Evolutionary conservation across 2,113 vertebrate species (phyloP), one percentile per base, ranked within the genome.

Genomic region (Phalacrocorax pelagicus): DNA sequence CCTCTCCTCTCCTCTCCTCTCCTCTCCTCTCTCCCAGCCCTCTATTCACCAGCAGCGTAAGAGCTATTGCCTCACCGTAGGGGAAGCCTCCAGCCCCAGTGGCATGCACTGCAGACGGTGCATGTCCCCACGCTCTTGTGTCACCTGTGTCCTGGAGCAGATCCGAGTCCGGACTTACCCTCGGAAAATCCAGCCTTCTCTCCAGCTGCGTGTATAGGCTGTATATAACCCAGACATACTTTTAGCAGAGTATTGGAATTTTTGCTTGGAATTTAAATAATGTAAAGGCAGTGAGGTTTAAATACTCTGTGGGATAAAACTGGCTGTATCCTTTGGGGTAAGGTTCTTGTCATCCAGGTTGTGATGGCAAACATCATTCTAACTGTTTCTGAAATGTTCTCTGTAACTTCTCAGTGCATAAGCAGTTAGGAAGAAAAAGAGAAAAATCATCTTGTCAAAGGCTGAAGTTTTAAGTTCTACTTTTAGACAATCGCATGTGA

Each of bases 271-370:
- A 78, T 88, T 62, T 58, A 10, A 57, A 72, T 42, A 9, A 9
- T 0, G 0, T 40, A 46, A 49, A 47, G 57, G 26, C 8, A 27
- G 3, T 20, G 10, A 14, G 19, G 12, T 49, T 57, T 27, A 9
- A 67, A 52, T 34, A 17, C 8, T 42, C 23, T 23, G 19, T 72
- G 57, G 62, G 67, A 55, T 63, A 65, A 83, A 82, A 32, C 8
- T 23, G 20, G 8, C 13, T 67, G 38, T 75, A 3, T 51, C 44
- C 44, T 51, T 79, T 58, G n/a, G 11, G 17, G 6, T 1, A 67
- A 30, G 15, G 24, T 6, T 40, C 15, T 63, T 59, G 29, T 15
- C 40, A 80, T 51, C 44, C 63, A 67, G 8, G 9, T 66, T 42
- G n/a, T 29, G 67, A 46, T n/a, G 49, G 6, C 15, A 78, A 42